A percentile compares a stretch with the other conserved stretches of the same genome.
These are phyloP conservation scores for Apamea crenata DNA, from an alignment of 2,888 invertebrate genomes.

Conservation along the genomic window DNA sequence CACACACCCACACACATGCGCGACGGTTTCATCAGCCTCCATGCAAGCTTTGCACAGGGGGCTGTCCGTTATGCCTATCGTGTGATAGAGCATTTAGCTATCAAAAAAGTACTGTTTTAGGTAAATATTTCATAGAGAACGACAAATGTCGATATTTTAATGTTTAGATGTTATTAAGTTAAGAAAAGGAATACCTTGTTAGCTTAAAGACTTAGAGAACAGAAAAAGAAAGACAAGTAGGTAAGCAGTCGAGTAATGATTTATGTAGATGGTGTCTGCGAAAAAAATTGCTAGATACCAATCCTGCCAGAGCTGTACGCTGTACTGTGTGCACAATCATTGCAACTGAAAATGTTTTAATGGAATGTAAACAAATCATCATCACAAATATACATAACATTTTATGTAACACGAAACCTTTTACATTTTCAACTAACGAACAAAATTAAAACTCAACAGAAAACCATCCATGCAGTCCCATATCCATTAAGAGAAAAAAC, in stretches of 20 bases:
- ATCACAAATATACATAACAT: background rate
- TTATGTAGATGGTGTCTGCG: background rate
- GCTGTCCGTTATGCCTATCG: too few species aligned
- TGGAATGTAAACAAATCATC: background rate
- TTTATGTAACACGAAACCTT: background rate
- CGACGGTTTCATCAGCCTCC: too few species aligned
- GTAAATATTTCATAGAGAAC: background rate
- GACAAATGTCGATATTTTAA: too few species aligned
- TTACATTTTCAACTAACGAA: slow-evolving; percentile 19
- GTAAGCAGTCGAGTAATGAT: background rate
- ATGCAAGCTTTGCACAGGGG: too few species aligned
- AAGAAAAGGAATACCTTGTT: background rate
- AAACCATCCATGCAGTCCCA: slow-evolving; percentile 20
- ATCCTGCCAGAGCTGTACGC: background rate
- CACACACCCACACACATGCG: too few species aligned
- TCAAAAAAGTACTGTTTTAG: background rate
- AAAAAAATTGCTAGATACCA: background rate
- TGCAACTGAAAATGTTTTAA: background rate
- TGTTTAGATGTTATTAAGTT: too few species aligned
- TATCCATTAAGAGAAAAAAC: slow-evolving; percentile 41
- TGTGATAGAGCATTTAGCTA: background rate
- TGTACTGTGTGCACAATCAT: background rate
- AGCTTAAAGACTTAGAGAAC: background rate
- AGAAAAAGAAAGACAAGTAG: background rate
- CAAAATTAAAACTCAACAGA: slow-evolving; percentile 18